Conservation (phyloP, 2,888 invertebrate species). For the Nymphalis c-album region DNA sequence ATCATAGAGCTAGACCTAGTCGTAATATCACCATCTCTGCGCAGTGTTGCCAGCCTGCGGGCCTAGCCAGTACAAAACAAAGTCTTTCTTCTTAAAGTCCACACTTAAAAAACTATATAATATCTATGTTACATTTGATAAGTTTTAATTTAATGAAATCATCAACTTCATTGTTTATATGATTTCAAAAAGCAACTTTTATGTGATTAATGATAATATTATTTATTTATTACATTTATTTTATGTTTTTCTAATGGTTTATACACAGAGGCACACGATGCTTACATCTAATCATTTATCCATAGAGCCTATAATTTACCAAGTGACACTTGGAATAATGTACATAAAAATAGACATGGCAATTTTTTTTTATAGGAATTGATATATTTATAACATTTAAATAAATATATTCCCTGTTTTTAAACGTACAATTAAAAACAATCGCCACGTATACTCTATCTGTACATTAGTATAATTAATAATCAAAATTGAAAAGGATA, state of each 20-base stretch:
- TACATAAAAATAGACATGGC: conserved; percentile 32
- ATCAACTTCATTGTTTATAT: conserved; percentile 5
- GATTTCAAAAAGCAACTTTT: conserved; percentile 20
- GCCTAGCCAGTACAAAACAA: conserved; percentile 42
- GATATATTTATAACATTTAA: not conserved
- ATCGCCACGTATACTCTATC: conserved; percentile 35
- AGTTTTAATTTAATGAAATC: conserved; percentile 26
- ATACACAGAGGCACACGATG: conserved; percentile 79
- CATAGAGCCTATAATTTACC: conserved; percentile 13
- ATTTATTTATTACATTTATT: conserved; percentile 48
- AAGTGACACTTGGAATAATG: conserved; percentile 13
- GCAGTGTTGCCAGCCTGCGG: conserved; percentile 61
- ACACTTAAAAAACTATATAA: conserved; percentile 65
- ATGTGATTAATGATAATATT: conserved; percentile 23
- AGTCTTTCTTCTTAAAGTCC: conserved; percentile 58
- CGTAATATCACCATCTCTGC: conserved; percentile 70
- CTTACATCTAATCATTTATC: conserved; percentile 50
- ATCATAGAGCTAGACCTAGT: conserved; percentile 66
- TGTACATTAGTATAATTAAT: conserved; percentile 44
- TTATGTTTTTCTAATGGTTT: conserved; percentile 60
- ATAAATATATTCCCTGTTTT: not conserved
- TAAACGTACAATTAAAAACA: conserved; percentile 17
- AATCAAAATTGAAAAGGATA: conserved; percentile 39
- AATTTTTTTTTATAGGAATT: conserved; percentile 24
- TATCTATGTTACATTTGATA: conserved; percentile 39